Base-by-base conservation (phyloP, 2,888 invertebrate species). In the Onthophagus sagittarius region DNA sequence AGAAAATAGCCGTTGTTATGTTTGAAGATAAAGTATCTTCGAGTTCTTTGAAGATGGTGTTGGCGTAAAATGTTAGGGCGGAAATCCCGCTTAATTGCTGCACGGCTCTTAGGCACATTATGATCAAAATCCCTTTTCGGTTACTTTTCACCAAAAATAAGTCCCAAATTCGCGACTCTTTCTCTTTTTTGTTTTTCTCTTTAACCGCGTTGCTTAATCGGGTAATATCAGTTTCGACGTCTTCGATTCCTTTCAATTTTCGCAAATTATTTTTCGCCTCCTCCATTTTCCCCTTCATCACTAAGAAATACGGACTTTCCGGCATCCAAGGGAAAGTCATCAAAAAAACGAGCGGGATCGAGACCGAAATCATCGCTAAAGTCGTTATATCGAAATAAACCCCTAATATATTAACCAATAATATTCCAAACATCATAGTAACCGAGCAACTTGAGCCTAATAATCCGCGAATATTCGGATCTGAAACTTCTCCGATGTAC, bases 71-170 rank as follows among this genome's bases (percentile, higher is more conserved):
- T 0, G 89, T 87, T 5, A 90, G 86, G 0, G 89, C 89, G 53
- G 89, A 88, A 73, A 88, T 89, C 1, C 90, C 90, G 78, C 89
- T 88, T 62, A 90, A 84, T 80, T 92, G 91, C 79, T 89, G 89
- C 67, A 88, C 87, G 0, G 88, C 87, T 77, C 88, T 87, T 9
- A 92, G 84, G 11, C 88, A 87, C 15, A 90, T 81, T 72, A 88
- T 87, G 72, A 92, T 88, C 79, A 88, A 85, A 79, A 91, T 84
- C 0, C 91, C 91, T 83, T 88, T 88, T 76, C 88, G 87, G 79
- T 89, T 89, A 0, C 87, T 88, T 13, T 86, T 86, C 78, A 88
- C 87, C 15, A 85, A 85, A 71, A 89, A 78, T 62, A 90, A 82
- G 79, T 89, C 89, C 69, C 84, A 79, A 85, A 88, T 86, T 0